Evolutionary conservation across 2,113 vertebrate species (phyloP).

Genomic region (Telmatochromis sp.): DNA sequence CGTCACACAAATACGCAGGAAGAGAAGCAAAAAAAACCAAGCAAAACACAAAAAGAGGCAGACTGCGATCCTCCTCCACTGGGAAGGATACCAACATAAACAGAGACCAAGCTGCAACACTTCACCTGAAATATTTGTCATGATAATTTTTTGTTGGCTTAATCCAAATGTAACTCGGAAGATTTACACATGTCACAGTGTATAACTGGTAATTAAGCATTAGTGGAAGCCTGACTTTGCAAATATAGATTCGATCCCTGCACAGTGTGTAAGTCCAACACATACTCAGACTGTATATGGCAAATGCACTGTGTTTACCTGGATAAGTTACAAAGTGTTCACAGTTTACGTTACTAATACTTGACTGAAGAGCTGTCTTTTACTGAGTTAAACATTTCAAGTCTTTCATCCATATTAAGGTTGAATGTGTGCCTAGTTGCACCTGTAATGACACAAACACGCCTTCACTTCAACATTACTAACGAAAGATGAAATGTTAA

Average conservation of each 20-base stretch:
- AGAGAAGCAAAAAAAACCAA: background rate
- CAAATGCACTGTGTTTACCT: background rate
- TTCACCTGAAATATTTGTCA: conserved; percentile 44
- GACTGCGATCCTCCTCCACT: background rate
- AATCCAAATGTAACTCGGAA: background rate
- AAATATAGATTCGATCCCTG: background rate
- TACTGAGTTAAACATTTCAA: background rate
- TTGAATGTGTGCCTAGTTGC: background rate
- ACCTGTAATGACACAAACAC: background rate
- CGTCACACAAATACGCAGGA: background rate
- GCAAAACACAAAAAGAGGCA: background rate
- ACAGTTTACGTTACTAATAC: background rate
- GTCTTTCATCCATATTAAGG: background rate
- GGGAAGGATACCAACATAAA: conserved; percentile 2
- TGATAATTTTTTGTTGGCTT: background rate
- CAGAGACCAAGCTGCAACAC: conserved; percentile 32
- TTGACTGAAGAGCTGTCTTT: background rate
- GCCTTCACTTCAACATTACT: background rate
- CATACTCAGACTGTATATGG: background rate
- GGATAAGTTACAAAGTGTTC: background rate
- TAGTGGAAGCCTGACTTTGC: background rate
- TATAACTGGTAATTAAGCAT: background rate
- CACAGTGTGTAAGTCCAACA: background rate
- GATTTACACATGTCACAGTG: background rate
- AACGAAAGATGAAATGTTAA: background rate